Percentiles rank a stretch among this genome's conserved stretches.
Evolutionary conservation across 2,113 vertebrate genomes (phyloP).

Genomic region (Columba janthina): DNA sequence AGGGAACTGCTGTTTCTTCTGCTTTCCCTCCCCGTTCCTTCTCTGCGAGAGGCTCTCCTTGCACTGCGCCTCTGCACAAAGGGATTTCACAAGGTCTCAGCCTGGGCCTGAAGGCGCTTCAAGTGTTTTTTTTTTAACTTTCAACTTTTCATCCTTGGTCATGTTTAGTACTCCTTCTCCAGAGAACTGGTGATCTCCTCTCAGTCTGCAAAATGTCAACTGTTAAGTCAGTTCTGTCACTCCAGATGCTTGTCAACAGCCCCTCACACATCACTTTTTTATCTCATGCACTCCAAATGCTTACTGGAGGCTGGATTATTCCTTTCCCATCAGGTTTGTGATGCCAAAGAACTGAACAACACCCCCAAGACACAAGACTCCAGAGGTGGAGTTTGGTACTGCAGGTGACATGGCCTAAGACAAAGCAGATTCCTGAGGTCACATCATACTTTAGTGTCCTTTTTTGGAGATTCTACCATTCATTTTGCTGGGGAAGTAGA

Average conservation of each 20-base stretch:
- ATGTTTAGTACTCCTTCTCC: neutral
- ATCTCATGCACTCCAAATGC: neutral
- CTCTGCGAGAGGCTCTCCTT: neutral
- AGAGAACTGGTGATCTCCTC: neutral
- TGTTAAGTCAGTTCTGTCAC: neutral
- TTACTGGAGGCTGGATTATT: neutral
- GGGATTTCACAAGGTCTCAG: neutral
- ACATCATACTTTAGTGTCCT: neutral
- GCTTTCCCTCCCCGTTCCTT: neutral
- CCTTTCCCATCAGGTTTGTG: neutral
- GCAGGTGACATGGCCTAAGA: neutral
- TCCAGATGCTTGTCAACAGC: conserved; percentile 25
- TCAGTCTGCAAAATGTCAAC: neutral
- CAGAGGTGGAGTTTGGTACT: neutral
- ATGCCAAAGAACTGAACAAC: neutral
- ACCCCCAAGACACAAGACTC: neutral
- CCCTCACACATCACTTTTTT: conserved; percentile 1
- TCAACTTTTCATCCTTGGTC: neutral
- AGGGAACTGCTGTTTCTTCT: neutral
- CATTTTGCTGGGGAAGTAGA: neutral
- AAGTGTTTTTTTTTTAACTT: neutral
- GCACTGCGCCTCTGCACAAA: neutral
- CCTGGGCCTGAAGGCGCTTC: accelerated
- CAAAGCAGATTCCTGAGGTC: neutral
- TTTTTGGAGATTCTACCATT: neutral